Evolutionary conservation across 2,888 invertebrate genomes (phyloP).

Genomic region (Exephanes ischioxanthus): DNA sequence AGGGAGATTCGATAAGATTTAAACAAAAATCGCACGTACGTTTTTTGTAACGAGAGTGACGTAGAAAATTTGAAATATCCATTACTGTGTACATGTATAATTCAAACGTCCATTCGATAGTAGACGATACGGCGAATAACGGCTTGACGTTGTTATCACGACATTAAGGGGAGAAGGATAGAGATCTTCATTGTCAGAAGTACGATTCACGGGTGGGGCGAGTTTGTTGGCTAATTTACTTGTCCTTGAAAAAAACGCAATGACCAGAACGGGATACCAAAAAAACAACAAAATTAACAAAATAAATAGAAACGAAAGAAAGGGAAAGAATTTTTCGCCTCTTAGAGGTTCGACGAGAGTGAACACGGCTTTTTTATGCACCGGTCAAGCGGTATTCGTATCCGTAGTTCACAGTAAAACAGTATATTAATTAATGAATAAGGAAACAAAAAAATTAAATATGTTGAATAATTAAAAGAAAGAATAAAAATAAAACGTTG

Average conservation of each 20-base stretch:
- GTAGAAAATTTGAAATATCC: slow-evolving; percentile 30
- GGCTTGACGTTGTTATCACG: not conserved
- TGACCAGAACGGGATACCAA: slow-evolving; percentile 12
- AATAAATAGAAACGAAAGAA: slow-evolving; percentile 31
- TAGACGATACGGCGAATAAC: slow-evolving; percentile 39
- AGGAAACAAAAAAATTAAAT: slow-evolving; percentile 16
- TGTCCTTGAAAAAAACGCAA: not conserved
- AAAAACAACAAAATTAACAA: slow-evolving; percentile 17
- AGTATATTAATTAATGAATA: slow-evolving; percentile 26
- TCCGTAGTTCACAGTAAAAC: slow-evolving; percentile 43
- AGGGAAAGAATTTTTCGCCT: slow-evolving; percentile 40
- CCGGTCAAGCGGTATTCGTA: slow-evolving; percentile 56
- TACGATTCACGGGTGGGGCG: not conserved
- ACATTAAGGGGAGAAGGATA: not conserved
- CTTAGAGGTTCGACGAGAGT: slow-evolving; percentile 33
- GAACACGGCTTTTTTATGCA: slow-evolving; percentile 61
- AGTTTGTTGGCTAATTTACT: not conserved
- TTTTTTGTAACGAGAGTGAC: slow-evolving; percentile 66
- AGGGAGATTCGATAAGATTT: not conserved
- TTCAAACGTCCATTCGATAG: slow-evolving; percentile 63
- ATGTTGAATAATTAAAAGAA: not conserved
- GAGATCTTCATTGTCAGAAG: not conserved
- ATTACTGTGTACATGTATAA: slow-evolving; percentile 50
- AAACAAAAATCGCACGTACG: slow-evolving; percentile 55
- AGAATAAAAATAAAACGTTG: slow-evolving; percentile 31